Evolutionary conservation across 2,888 invertebrate genomes (phyloP), one percentile per base, ranked within the genome.

Genomic region (Xylocampa areola): DNA sequence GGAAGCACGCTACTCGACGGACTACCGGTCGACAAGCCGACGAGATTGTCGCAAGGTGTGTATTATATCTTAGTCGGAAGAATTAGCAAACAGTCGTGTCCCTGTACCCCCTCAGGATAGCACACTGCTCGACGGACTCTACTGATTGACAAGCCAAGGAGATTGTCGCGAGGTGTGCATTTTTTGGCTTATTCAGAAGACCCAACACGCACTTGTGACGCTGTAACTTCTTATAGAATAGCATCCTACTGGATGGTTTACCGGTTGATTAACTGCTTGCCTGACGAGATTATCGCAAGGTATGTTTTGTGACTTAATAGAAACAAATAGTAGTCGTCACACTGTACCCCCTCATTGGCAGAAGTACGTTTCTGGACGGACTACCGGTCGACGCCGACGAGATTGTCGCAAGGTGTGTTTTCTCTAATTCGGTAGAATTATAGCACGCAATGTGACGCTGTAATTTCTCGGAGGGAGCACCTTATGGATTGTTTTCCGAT

Each of bases 261-360:
- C n/a, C n/a, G n/a, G n/a, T n/a, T n/a, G n/a, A n/a, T n/a, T n/a
- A n/a, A 21, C 21, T 21, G 21, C 21, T 21, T 4, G 21, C 21
- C 21, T 21, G 5, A 21, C 21, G 21, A 21, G 21, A 5, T 21
- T 21, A 5, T 21, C 21, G 11, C 60, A 40, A 61, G 61, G 67
- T 61, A n/a, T 8, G 39, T 27, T 13, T 21, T 21, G 21, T 2
- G 21, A n/a, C n/a, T n/a, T n/a, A n/a, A n/a, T n/a, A n/a, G n/a
- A n/a, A n/a, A n/a, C n/a, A n/a, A n/a, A n/a, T n/a, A n/a, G 97
- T 97, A 39, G 96, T 97, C 68, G 97, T 98, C 73, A 97, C 97
- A n/a, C 94, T 98, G 62, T 96, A 97, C 82, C 98, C 98, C 2
- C 93, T 96, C 48, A 95, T 95, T 65, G 96, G n/a, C n/a, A n/a